Percentiles rank a stretch among this genome's conserved stretches.
These are phyloP conservation scores for Notothenia rossii DNA, from an alignment of 2,113 vertebrate genomes.

Conservation along the genomic window DNA sequence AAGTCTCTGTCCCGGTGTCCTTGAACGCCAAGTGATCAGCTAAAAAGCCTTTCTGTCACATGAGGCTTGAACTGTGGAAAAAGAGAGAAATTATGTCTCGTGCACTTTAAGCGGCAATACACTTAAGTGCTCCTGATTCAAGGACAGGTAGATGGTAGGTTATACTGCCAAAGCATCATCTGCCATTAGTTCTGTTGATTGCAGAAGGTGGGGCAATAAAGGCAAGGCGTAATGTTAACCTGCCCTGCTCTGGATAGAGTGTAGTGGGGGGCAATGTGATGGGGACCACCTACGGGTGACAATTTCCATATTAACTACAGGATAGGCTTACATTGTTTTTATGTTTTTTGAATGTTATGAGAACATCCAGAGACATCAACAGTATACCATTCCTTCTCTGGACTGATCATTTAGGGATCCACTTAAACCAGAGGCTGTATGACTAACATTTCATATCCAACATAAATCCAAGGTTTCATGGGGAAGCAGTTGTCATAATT, in stretches of 20 bases:
- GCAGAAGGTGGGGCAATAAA: not conserved
- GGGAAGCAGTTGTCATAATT: not conserved
- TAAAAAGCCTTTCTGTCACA: conserved; percentile 50
- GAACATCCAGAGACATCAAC: not conserved
- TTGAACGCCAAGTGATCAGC: conserved; percentile 53
- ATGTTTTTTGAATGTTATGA: not conserved
- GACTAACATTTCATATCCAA: conserved; percentile 1
- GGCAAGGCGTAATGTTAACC: conserved; percentile 1
- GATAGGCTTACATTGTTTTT: not conserved
- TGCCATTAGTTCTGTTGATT: conserved; percentile 14
- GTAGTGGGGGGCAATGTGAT: not conserved
- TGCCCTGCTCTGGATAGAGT: not conserved
- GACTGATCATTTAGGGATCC: not conserved
- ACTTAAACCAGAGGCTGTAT: not conserved
- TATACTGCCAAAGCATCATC: conserved; percentile 34
- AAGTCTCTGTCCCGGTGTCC: not conserved
- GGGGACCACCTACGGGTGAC: not conserved
- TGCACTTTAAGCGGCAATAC: conserved; percentile 49
- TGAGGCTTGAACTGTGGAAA: conserved; percentile 28
- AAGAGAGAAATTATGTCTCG: conserved; percentile 12
- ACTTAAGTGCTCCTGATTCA: conserved; percentile 58
- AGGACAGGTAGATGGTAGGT: conserved; percentile 36
- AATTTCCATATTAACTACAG: conserved; percentile 5
- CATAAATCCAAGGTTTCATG: not conserved
- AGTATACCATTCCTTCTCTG: not conserved